Evolutionary conservation across 2,888 invertebrate genomes (phyloP).

Genomic region (Hoplodrina ambigua): DNA sequence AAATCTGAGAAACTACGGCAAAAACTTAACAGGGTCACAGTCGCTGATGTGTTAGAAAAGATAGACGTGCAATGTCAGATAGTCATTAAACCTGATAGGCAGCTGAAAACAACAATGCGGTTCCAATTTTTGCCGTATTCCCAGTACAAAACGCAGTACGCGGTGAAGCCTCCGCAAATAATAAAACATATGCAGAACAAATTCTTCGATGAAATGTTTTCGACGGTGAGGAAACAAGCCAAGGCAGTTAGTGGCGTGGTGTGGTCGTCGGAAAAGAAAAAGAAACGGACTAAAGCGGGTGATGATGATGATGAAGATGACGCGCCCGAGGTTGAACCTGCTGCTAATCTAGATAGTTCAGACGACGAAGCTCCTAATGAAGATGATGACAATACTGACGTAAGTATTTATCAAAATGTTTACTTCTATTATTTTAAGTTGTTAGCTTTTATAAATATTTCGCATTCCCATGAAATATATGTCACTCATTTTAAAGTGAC

Average conservation of each 20-base stretch:
- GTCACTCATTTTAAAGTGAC: not conserved
- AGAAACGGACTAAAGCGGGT: conserved; percentile 70
- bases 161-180: conserved; percentile 92
- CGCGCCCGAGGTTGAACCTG: conserved; percentile 67
- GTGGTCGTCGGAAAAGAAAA: conserved; percentile 88
- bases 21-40: conserved; percentile 94
- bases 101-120: conserved; percentile 92
- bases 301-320: conserved; percentile 84
- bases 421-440: no score
- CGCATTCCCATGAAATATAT: not conserved
- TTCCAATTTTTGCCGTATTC: conserved; percentile 94
- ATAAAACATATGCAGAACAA: conserved; percentile 93
- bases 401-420: conserved; percentile 68
- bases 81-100: conserved; percentile 88
- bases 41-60: conserved; percentile 94
- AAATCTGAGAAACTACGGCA: conserved; percentile 93
- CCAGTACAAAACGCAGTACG: conserved; percentile 93
- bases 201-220: conserved; percentile 93
- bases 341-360: conserved; percentile 87
- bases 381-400: conserved; percentile 88
- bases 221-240: conserved; percentile 90
- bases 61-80: conserved; percentile 92
- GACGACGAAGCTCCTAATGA: conserved; percentile 92
- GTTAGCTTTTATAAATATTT: not conserved
- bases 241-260: conserved; percentile 88